Base-by-base conservation (phyloP, 1,140 invertebrate genomes). In the Drosophila lacteicornis region DNA sequence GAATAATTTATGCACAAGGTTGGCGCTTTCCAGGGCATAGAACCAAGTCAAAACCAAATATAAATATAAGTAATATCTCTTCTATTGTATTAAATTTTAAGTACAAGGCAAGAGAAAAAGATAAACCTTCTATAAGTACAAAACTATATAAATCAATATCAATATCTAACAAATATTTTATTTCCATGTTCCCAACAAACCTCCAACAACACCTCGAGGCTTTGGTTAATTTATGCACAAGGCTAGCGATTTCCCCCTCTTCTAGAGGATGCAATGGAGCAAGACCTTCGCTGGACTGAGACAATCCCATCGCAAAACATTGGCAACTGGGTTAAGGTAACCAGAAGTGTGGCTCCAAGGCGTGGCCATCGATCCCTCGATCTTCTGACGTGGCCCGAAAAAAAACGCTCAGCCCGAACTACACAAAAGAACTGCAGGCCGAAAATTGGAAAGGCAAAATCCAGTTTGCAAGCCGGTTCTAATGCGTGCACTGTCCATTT, bases 391-490 rank as follows among this genome's bases (percentile, higher is more conserved):
- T 80, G 73, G 73, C 67, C 67, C 57, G 59, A 73, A 75, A 76
- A 43, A 65, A 59, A 59, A 38, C 40, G 3, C 27, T 30, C 53
- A 50, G 15, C 33, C 11, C 49, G 38, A 71, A 51, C 13, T 27
- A 58, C 46, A 40, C 62, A 59, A 77, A 43, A 65, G 56, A 73
- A 73, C 56, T 82, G 70, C 80, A 67, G 15, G 30, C 81, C 68
- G 27, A 63, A 83, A 85, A 85, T 75, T 88, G 77, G 85, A 88
- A 88, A 88, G 84, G 85, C 80, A 78, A 80, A 77, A 84, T 66
- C 69, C 74, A 78, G 66, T 76, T 80, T 57, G 46, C 51, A 56
- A 87, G 80, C 83, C 80, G 84, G 83, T 88, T 88, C 85, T 88
- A 88, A 80, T 87, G 82, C 82, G 82, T 85, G 74, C 73, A 56